Base-by-base conservation (phyloP, 1,140 invertebrate genomes). In the Drosophila teissieri region DNA sequence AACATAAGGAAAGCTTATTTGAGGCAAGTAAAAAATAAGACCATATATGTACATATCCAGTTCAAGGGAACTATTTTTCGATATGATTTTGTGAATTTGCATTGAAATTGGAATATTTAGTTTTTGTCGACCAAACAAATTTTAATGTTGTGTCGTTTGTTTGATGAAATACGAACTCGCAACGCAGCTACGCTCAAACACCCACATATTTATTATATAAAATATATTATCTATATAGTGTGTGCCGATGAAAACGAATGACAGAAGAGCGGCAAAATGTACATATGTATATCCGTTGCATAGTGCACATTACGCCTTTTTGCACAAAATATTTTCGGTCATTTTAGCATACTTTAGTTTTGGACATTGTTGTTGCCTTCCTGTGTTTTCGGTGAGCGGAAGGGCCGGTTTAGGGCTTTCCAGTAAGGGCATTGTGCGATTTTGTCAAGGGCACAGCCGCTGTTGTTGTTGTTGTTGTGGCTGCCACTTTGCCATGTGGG, bases 381-480 rank as follows among this genome's bases (percentile, higher is more conserved):
- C 55, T 68, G 48, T 56, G 24, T n/a, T 51, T 62, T 62, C 44
- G 55, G 37, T 39, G 37, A 36, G 55, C 42, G 6, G 44, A 56
- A 15, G 57, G 60, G 31, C 6, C n/a, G 12, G 19, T 10, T 31
- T 31, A 14, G 12, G 37, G 37, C 37, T 31, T 31, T 31, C 37
- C 11, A 39, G 37, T 3, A 14, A 14, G 58, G 44, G 40, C 34
- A 36, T 82, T 82, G 63, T 88, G 79, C 85, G 83, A 86, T 88
- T 86, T 88, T 86, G 79, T 88, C 79, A 86, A 82, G 79, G 83
- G 70, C 60, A 86, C 79, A 76, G 75, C 65, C 83, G 70, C 45
- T 52, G 39, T 39, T 62, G 56, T 65, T 48, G 56, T 65, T 48
- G 54, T 78, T 52, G 48, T 72, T 60, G 73, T 61, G 57, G 48